A percentile compares a stretch with the other conserved stretches of the same genome.
Evolutionary conservation across 2,797 vertebrate genomes (phyloP).

Genomic region (Mormyrops attenuatus): DNA sequence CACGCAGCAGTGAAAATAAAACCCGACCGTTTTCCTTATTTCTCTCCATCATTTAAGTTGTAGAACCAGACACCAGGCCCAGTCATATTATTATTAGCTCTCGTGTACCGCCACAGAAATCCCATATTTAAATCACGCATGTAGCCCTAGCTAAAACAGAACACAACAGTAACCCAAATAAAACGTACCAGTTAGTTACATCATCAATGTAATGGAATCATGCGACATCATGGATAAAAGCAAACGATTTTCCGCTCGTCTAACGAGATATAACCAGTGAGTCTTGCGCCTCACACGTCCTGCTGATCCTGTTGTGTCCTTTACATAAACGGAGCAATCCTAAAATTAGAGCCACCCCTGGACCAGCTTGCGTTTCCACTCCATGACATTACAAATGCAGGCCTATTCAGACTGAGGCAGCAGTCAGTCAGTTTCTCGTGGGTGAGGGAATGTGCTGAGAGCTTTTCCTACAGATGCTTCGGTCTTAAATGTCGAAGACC

Average conservation of each 20-base stretch:
- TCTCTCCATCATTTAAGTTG: not conserved
- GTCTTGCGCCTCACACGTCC: not conserved
- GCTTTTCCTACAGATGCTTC: not conserved
- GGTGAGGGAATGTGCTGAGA: not conserved
- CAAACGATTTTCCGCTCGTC: not conserved
- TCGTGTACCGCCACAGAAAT: not conserved
- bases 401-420: not conserved
- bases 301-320: not conserved
- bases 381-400: not conserved
- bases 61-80: not conserved
- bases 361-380: not conserved
- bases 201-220: not conserved
- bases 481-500: not conserved
- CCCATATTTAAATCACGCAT: not conserved
- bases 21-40: not conserved
- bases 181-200: not conserved
- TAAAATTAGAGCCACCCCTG: not conserved
- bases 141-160: not conserved
- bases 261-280: not conserved
- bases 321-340: not conserved
- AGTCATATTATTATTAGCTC: not conserved
- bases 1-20: not conserved
- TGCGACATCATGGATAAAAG: not conserved
- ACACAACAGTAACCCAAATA: not conserved
- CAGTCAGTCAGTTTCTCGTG: not conserved